Conservation (phyloP, 2,797 vertebrate species). For the Carduelis carduelis region DNA sequence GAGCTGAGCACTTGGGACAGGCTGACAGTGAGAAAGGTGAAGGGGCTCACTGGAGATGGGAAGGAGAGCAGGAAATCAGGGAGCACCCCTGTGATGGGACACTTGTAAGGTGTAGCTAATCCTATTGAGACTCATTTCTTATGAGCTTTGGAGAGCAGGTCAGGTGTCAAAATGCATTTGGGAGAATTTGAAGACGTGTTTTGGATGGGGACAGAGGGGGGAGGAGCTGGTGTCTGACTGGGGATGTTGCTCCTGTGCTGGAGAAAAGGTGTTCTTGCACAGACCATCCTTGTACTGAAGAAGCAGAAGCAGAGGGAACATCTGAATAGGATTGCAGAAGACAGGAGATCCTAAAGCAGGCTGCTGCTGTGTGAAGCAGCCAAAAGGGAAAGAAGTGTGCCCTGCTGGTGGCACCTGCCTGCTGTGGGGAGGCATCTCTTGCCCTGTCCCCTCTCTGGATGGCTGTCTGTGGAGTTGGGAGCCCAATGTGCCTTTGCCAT, state of each 20-base stretch:
- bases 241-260: neutral
- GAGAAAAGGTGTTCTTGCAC: neutral
- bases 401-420: neutral
- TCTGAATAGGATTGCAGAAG: neutral
- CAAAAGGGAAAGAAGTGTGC: neutral
- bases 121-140: neutral
- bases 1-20: neutral
- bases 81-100: no score
- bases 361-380: neutral
- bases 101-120: neutral
- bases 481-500: neutral
- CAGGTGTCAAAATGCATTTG: neutral
- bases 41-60: neutral
- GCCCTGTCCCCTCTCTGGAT: neutral
- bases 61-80: neutral
- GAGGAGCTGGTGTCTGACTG: neutral
- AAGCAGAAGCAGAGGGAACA: neutral
- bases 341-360: rapidly evolving
- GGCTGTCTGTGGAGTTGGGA: neutral
- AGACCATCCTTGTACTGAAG: neutral
- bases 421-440: neutral
- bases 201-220: neutral
- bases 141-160: neutral
- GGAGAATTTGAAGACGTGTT: neutral
- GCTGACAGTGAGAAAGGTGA: neutral